A percentile compares a stretch with the other conserved stretches of the same genome.
These are phyloP conservation scores for Capitulum mitella DNA, from an alignment of 2,888 invertebrate species.

Conservation along the genomic window DNA sequence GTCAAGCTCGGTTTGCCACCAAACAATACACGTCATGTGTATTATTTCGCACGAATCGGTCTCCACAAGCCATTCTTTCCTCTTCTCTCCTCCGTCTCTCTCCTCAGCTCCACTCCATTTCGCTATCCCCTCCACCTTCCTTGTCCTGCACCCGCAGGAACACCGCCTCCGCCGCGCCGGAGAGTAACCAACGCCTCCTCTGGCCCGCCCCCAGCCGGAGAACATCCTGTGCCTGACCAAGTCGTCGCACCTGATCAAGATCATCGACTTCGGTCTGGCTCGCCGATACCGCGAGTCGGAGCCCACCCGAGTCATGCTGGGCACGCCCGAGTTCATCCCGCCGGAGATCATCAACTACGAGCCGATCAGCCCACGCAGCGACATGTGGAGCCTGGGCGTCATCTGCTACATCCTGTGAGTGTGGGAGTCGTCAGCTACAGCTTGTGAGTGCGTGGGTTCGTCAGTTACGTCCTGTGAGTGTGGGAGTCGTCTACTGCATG, in stretches of 20 bases:
- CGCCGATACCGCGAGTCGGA: slow-evolving; percentile 59
- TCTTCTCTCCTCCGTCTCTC: neutral
- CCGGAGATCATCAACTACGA: slow-evolving; percentile 90
- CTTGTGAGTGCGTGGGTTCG: no score
- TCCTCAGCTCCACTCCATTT: neutral
- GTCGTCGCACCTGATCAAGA: slow-evolving; percentile 77
- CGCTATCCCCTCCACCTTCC: neutral
- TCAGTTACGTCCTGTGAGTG: no score
- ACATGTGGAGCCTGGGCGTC: slow-evolving; percentile 95
- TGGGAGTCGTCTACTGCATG: no score
- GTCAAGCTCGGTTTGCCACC: no score
- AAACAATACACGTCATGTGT: no score
- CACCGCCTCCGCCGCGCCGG: no score
- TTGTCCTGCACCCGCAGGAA: slow-evolving; percentile 34
- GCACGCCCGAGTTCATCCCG: slow-evolving; percentile 87
- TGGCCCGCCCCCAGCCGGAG: slow-evolving; percentile 60
- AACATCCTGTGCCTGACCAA: slow-evolving; percentile 86
- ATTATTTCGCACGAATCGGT: no score
- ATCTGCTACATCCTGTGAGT: slow-evolving; percentile 88
- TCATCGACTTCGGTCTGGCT: slow-evolving; percentile 90
- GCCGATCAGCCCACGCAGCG: slow-evolving; percentile 71
- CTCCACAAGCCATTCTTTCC: no score
- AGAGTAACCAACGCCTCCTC: no score
- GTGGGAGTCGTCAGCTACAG: no score
- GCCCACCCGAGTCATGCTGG: slow-evolving; percentile 68